A percentile compares a stretch with the other conserved stretches of the same genome.
Conservation (phyloP, 2,797 vertebrate genomes). For the Ctenosaura bakeri region DNA sequence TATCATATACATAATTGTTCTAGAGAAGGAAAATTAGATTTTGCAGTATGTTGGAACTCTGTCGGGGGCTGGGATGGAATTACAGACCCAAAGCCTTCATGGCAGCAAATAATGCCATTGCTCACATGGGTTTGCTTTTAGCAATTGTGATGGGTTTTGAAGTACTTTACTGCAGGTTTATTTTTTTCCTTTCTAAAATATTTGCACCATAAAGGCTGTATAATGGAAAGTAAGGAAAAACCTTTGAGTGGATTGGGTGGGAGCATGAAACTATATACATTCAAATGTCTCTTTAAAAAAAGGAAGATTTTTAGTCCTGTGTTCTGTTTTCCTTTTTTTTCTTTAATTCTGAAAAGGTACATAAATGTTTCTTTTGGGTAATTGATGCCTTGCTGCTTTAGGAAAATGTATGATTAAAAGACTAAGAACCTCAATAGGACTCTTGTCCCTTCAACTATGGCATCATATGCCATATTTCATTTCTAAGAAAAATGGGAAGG, state of each 20-base stretch:
- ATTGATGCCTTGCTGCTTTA: slow-evolving; percentile 1
- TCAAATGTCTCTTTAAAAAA: slow-evolving; percentile 20
- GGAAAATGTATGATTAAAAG: not conserved
- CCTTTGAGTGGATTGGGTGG: not conserved
- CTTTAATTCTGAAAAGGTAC: not conserved
- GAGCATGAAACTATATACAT: slow-evolving; percentile 28
- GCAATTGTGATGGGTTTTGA: not conserved
- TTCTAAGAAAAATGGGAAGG: not conserved
- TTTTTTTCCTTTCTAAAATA: slow-evolving; percentile 2
- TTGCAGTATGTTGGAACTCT: not conserved
- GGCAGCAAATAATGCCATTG: slow-evolving; percentile 11
- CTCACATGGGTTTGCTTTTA: not conserved
- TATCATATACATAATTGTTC: slow-evolving; percentile 2
- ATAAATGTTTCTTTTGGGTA: slow-evolving; percentile 12
- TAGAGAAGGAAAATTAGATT: not conserved
- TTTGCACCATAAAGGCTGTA: not conserved
- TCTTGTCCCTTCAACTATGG: not conserved
- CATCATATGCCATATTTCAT: not conserved
- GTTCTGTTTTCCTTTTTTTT: not conserved
- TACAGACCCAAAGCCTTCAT: not conserved
- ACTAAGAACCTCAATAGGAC: not conserved
- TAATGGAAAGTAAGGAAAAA: slow-evolving; percentile 6
- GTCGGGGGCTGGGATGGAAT: not conserved
- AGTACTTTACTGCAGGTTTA: not conserved
- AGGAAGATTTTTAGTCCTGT: not conserved